A percentile compares a stretch with the other conserved stretches of the same genome.
Conservation (phyloP, 1,140 invertebrate species). For the Rhyacophila brunnea region DNA sequence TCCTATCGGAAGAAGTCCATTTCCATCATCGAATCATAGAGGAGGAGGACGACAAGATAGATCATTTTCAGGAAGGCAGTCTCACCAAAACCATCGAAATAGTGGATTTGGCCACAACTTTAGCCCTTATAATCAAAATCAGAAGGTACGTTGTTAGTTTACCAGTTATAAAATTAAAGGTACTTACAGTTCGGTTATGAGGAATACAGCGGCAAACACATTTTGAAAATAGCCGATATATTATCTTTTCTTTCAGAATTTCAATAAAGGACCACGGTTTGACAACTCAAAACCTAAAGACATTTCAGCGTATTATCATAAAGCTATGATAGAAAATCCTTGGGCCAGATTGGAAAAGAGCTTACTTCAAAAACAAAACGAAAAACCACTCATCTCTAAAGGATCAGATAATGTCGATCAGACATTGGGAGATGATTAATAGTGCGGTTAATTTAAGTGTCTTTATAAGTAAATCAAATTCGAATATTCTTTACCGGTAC, state of each 20-base stretch:
- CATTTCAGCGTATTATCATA: constrained; percentile 24
- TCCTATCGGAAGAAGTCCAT: constrained; percentile 6
- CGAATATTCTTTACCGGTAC: too few species aligned
- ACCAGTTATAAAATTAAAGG: too few species aligned
- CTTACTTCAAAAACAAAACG: not conserved
- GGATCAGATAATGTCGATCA: too few species aligned
- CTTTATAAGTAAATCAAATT: too few species aligned
- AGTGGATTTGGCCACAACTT: constrained; percentile 3
- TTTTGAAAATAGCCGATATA: too few species aligned
- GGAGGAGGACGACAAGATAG: constrained; percentile 4
- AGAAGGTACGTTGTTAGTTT: too few species aligned
- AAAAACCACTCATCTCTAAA: too few species aligned
- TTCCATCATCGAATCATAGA: constrained; percentile 6
- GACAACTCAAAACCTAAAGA: constrained; percentile 6
- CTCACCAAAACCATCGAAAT: constrained; percentile 5
- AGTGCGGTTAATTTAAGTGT: too few species aligned
- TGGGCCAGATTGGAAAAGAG: constrained; percentile 19
- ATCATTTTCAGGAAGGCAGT: not conserved
- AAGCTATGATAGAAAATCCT: constrained; percentile 27
- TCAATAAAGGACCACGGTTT: constrained; percentile 6
- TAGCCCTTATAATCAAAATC: constrained; percentile 13
- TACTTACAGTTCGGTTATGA: too few species aligned
- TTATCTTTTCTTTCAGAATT: constrained; percentile 12
- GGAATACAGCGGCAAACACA: too few species aligned
- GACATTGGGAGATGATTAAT: too few species aligned